A percentile compares a stretch with the other conserved stretches of the same genome.
phyloP scores from a whole-genome alignment of 2,797 vertebrate species.

The Eospalax fontanierii region DNA sequence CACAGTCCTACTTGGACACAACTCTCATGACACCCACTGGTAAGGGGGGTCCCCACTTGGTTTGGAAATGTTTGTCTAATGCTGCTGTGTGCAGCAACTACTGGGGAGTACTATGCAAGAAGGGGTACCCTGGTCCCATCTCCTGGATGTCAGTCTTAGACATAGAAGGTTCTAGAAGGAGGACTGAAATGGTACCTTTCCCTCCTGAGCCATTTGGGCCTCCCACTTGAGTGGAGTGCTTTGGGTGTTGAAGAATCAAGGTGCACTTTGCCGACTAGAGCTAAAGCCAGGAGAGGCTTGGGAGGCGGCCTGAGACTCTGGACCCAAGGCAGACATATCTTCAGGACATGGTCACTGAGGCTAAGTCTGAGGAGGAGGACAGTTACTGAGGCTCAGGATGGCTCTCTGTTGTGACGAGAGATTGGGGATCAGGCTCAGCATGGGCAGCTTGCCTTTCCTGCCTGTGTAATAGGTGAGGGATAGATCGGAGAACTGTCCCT shows the following conservation, averaged over 20 bases:
- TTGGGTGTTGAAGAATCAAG: background rate
- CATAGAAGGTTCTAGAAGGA: conserved; percentile 52
- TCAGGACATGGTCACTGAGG: background rate
- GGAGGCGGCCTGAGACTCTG: background rate
- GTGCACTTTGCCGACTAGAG: accelerated
- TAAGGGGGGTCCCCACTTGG: accelerated
- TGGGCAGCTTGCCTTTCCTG: background rate
- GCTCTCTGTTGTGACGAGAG: background rate
- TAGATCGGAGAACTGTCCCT: conserved; percentile 58
- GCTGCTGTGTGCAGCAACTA: accelerated
- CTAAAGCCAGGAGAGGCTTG: background rate
- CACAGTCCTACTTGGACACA: background rate
- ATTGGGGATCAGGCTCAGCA: too few species aligned
- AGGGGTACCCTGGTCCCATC: too few species aligned
- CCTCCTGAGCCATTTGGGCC: background rate
- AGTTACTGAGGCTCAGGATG: background rate
- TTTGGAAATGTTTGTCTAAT: background rate
- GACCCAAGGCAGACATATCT: background rate
- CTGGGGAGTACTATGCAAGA: accelerated
- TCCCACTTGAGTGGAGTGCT: background rate
- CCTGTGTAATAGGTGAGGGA: conserved; percentile 58
- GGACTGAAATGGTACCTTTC: background rate
- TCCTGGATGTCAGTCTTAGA: background rate
- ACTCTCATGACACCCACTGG: accelerated
- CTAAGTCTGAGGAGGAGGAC: background rate